A percentile compares a stretch with the other conserved stretches of the same genome.
Conservation (phyloP, 2,113 vertebrate genomes). For the Rousettus leschenaultii region DNA sequence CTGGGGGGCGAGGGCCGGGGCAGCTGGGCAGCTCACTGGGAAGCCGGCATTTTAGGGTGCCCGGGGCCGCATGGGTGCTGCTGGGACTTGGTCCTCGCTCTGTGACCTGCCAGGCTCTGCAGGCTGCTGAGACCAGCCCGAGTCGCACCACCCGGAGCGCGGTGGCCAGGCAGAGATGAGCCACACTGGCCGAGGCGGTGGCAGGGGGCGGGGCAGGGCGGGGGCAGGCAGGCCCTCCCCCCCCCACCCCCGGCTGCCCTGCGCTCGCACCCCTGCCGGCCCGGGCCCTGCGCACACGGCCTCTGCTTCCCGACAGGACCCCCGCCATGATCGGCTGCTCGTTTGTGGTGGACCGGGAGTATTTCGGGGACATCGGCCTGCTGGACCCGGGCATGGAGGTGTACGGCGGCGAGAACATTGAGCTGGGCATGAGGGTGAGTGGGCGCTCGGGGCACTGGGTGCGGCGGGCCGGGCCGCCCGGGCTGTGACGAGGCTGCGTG, state of each 20-base stretch:
- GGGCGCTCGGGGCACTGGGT: too few relatives aligned
- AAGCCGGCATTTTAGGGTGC: background rate
- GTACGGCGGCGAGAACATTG: conserved; percentile 98
- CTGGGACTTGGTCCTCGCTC: background rate
- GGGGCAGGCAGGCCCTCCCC: too few relatives aligned
- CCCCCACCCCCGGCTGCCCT: too few relatives aligned
- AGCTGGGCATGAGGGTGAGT: conserved; percentile 97
- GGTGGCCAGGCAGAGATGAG: rapidly evolving
- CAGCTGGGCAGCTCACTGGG: rapidly evolving
- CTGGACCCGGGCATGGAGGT: conserved; percentile 99
- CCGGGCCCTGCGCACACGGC: rapidly evolving
- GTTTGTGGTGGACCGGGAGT: conserved; percentile 95
- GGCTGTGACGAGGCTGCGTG: too few relatives aligned
- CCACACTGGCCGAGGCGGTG: rapidly evolving
- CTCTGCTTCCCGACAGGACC: conserved; percentile 83
- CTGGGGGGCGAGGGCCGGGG: background rate
- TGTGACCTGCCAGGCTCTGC: background rate
- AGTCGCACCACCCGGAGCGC: background rate
- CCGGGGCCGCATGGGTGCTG: too few relatives aligned
- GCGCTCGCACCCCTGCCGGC: too few relatives aligned
- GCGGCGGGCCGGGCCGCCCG: too few relatives aligned
- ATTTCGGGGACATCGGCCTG: conserved; percentile 96
- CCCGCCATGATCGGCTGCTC: conserved; percentile 99
- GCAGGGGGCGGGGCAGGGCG: too few relatives aligned
- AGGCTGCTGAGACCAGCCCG: rapidly evolving